Percentiles rank a stretch among this genome's conserved stretches.
phyloP scores from a whole-genome alignment of 1,140 invertebrate species.

The Drosophila elegans region DNA sequence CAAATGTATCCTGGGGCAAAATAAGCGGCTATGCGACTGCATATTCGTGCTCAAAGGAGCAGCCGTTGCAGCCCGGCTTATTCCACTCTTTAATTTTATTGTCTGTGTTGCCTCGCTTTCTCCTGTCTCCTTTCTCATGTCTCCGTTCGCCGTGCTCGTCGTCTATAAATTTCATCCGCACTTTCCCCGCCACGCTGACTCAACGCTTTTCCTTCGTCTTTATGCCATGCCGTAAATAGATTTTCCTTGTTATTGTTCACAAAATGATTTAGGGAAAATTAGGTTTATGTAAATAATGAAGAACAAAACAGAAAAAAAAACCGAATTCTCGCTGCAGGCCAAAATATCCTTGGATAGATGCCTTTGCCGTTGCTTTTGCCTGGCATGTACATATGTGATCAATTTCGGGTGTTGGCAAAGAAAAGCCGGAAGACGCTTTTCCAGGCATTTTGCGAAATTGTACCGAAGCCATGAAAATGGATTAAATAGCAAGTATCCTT shows the following conservation, averaged over 20 bases:
- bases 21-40: slow-evolving; percentile 6
- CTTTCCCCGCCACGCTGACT: slow-evolving; percentile 34
- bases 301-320: slow-evolving; percentile 31
- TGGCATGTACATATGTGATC: slow-evolving; percentile 54
- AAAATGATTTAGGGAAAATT: slow-evolving; percentile 84
- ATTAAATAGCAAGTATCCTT: neutral
- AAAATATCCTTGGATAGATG: slow-evolving; percentile 49
- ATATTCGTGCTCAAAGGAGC: slow-evolving; percentile 31
- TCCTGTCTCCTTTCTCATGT: slow-evolving; percentile 15
- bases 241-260: slow-evolving; percentile 79
- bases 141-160: slow-evolving; percentile 22
- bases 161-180: slow-evolving; percentile 67
- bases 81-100: slow-evolving; percentile 76
- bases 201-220: slow-evolving; percentile 38
- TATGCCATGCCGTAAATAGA: slow-evolving; percentile 72
- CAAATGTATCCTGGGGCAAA: slow-evolving; percentile 71
- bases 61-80: slow-evolving; percentile 50
- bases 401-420: slow-evolving; percentile 50
- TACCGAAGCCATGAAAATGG: slow-evolving; percentile 34
- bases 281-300: slow-evolving; percentile 84
- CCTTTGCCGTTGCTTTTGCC: slow-evolving; percentile 36
- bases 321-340: slow-evolving; percentile 58
- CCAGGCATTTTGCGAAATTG: slow-evolving; percentile 50
- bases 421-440: slow-evolving; percentile 35
- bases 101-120: slow-evolving; percentile 69